Percentiles rank a stretch among this genome's conserved stretches.
phyloP scores from a whole-genome alignment of 2,797 vertebrate genomes.

The Parauchenoglanis ngamensis region DNA sequence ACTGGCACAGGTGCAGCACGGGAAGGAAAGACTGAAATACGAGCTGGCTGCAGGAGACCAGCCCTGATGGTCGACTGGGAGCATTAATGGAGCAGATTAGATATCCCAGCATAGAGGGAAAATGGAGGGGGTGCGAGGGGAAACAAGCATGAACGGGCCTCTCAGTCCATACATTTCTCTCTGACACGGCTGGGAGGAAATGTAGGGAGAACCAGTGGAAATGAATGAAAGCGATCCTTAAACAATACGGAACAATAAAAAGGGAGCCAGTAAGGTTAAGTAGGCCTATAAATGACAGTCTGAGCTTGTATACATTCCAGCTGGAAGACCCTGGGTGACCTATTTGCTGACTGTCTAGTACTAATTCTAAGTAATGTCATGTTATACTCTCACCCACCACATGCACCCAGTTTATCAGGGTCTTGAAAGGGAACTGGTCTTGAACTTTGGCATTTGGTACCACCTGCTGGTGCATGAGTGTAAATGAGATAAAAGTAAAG shows the following conservation, averaged over 20 bases:
- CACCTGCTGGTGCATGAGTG: slow-evolving; percentile 52
- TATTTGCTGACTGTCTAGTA: slow-evolving; percentile 31
- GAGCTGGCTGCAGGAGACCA: slow-evolving; percentile 66
- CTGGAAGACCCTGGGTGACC: slow-evolving; percentile 54
- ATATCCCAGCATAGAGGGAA: slow-evolving; percentile 61
- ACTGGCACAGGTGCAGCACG: slow-evolving; percentile 55
- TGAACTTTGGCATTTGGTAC: slow-evolving; percentile 50
- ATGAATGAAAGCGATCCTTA: slow-evolving; percentile 59
- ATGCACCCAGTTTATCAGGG: neutral
- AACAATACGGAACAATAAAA: slow-evolving; percentile 62
- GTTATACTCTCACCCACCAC: neutral
- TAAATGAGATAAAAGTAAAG: slow-evolving; percentile 14
- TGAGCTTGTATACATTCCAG: slow-evolving; percentile 48
- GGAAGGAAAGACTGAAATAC: slow-evolving; percentile 64
- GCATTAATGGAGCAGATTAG: slow-evolving; percentile 76
- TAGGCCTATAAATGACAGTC: slow-evolving; percentile 62
- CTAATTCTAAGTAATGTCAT: slow-evolving; percentile 24
- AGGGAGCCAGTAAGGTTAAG: slow-evolving; percentile 58
- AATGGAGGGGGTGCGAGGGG: neutral
- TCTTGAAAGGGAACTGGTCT: slow-evolving; percentile 22
- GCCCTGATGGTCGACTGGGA: slow-evolving; percentile 72
- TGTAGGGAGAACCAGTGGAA: slow-evolving; percentile 49
- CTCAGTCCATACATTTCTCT: slow-evolving; percentile 34
- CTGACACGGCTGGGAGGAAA: slow-evolving; percentile 7
- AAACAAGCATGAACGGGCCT: slow-evolving; percentile 34